Conservation (phyloP, 2,888 invertebrate species). For the Drosophila phalerata region DNA sequence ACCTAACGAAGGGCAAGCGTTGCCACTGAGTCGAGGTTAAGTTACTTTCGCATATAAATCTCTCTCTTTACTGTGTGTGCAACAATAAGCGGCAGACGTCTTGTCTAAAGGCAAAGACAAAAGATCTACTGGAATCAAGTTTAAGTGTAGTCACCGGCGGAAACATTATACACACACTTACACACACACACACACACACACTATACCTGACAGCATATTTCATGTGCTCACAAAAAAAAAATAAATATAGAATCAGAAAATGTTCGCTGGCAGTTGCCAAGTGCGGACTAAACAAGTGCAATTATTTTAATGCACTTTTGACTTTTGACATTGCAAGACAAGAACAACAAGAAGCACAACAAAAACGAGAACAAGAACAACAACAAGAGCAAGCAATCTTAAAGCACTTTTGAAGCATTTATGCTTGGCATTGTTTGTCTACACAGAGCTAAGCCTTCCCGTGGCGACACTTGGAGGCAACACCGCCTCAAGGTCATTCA, state of each 20-base stretch:
- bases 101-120: constrained; percentile 66
- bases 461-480: constrained; percentile 42
- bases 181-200: not conserved
- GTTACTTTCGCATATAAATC: constrained; percentile 44
- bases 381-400: constrained; percentile 49
- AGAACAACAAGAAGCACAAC: constrained; percentile 21
- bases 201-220: constrained; percentile 31
- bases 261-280: constrained; percentile 42
- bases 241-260: constrained; percentile 26
- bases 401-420: constrained; percentile 72
- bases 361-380: constrained; percentile 2
- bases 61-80: constrained; percentile 38
- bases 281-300: constrained; percentile 75
- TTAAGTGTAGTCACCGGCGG: constrained; percentile 70
- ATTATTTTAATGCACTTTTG: constrained; percentile 85
- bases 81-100: constrained; percentile 45
- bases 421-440: constrained; percentile 65
- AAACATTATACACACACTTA: constrained; percentile 32
- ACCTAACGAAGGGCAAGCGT: constrained; percentile 36
- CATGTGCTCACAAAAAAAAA: constrained; percentile 34
- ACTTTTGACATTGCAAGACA: constrained; percentile 76
- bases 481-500: constrained; percentile 56
- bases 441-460: constrained; percentile 38
- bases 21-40: constrained; percentile 66
- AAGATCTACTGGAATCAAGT: constrained; percentile 64